Conservation (phyloP, 2,113 vertebrate species). For the Bothrops jararaca region DNA sequence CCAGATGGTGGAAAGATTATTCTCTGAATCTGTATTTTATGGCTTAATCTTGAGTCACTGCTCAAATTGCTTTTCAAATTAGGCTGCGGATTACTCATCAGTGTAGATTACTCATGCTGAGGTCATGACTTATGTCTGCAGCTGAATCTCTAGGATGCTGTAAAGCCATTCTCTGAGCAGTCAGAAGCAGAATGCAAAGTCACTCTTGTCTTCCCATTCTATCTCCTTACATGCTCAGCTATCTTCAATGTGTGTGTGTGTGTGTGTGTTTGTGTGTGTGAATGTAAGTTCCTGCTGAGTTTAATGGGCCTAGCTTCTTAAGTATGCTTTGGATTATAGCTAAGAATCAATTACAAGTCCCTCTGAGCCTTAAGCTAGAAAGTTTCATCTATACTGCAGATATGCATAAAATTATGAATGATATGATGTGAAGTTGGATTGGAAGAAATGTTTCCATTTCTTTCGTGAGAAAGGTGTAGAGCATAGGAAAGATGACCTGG, state of each 20-base stretch:
- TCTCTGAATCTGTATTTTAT: conserved; percentile 45
- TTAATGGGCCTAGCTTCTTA: neutral
- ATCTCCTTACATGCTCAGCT: neutral
- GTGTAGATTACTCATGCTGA: conserved; percentile 62
- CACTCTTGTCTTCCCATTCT: conserved; percentile 22
- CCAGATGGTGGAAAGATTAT: conserved; percentile 55
- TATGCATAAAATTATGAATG: no score
- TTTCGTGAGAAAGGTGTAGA: neutral
- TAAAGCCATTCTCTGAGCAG: conserved; percentile 22
- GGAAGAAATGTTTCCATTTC: neutral
- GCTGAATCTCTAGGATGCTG: conserved; percentile 42
- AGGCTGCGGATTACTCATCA: conserved; percentile 50
- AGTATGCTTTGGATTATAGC: neutral
- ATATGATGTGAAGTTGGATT: neutral
- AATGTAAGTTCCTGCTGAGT: neutral
- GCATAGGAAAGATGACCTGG: neutral
- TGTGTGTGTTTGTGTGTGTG: neutral
- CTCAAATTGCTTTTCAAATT: conserved; percentile 52
- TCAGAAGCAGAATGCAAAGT: conserved; percentile 36
- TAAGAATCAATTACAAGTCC: neutral
- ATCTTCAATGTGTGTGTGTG: neutral
- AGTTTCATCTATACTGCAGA: neutral
- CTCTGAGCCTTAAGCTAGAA: neutral
- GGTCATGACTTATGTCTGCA: conserved; percentile 68
- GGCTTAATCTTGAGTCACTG: conserved; percentile 34